These are phyloP conservation scores for Paragorgia papillata DNA, from an alignment of 92 coral and sea anemone genomes.

Conservation along the genomic window DNA sequence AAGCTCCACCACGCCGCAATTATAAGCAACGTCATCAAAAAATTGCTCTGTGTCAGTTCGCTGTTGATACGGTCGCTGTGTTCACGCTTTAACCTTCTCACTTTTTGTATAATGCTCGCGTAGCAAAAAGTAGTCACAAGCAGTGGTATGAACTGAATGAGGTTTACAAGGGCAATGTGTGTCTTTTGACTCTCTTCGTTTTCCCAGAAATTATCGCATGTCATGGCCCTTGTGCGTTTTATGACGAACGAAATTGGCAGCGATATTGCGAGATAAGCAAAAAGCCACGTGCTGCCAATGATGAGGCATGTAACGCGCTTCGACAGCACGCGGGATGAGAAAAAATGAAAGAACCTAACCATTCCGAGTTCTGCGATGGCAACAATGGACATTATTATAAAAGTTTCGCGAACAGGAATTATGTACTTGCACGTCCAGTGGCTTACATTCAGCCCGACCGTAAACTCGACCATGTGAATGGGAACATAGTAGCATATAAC, in stretches of 20 bases:
- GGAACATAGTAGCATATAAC: slow-evolving; percentile 7
- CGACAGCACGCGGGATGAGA: not conserved
- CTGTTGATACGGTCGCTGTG: not conserved
- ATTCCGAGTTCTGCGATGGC: slow-evolving; percentile 15
- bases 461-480: slow-evolving; percentile 21
- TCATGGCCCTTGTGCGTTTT: not conserved
- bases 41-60: not conserved
- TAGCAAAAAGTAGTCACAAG: slow-evolving; percentile 29
- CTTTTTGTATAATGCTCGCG: slow-evolving; percentile 11
- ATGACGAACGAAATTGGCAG: slow-evolving; percentile 1
- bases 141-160: slow-evolving; percentile 20
- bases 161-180: slow-evolving; percentile 11
- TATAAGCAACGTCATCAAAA: slow-evolving; percentile 9
- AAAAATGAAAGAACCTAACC: slow-evolving; percentile 2
- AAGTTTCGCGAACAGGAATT: slow-evolving; percentile 31
- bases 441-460: slow-evolving; percentile 14
- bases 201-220: slow-evolving; percentile 13
- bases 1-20: slow-evolving; percentile 25
- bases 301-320: not conserved
- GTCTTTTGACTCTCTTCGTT: not conserved
- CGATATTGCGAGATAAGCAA: not conserved
- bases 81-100: not conserved
- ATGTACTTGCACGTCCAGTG: slow-evolving; percentile 20
- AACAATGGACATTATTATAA: slow-evolving; percentile 4
- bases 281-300: not conserved